Percentiles rank a stretch among this genome's conserved stretches.
These are phyloP conservation scores for Ceratina japonica DNA, from an alignment of 1,140 invertebrate species.

Conservation along the genomic window DNA sequence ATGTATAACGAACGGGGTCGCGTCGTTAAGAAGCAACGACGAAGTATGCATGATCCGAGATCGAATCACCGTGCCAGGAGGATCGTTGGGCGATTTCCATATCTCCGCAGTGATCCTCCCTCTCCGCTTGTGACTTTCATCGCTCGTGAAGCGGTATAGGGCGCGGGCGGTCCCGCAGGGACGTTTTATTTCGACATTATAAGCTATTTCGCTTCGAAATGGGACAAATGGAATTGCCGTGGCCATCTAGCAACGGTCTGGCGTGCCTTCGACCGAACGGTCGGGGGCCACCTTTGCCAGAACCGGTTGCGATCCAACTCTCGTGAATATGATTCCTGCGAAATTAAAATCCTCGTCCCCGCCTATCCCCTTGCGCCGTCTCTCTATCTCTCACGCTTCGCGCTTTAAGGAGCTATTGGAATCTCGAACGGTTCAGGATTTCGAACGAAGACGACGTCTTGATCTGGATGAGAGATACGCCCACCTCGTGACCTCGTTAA, in stretches of 20 bases:
- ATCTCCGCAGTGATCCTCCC: conserved; percentile 34
- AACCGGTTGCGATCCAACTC: conserved; percentile 47
- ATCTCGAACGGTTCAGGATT: conserved; percentile 7
- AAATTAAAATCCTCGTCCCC: conserved; percentile 58
- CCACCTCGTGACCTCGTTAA: conserved; percentile 15
- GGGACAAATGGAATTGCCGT: conserved; percentile 72
- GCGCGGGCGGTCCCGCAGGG: neutral
- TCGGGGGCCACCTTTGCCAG: conserved; percentile 19
- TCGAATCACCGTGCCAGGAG: conserved; percentile 53
- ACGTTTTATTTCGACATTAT: conserved; percentile 71
- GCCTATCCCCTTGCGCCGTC: neutral
- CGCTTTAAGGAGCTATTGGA: conserved; percentile 46
- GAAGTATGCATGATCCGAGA: conserved; percentile 43
- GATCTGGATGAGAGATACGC: conserved; percentile 30
- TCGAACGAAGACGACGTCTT: conserved; percentile 11
- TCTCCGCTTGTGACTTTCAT: conserved; percentile 42
- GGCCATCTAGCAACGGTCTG: conserved; percentile 30
- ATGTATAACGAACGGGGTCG: conserved; percentile 12
- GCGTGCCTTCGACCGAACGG: conserved; percentile 8
- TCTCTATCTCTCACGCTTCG: neutral
- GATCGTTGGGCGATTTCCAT: conserved; percentile 55
- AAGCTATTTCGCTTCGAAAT: conserved; percentile 74
- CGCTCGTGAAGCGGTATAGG: conserved; percentile 29
- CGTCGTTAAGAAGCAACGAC: conserved; percentile 28
- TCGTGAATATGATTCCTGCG: conserved; percentile 59